These are phyloP conservation scores for Microtus pennsylvanicus DNA, from an alignment of 2,113 vertebrate genomes.

Conservation along the genomic window DNA sequence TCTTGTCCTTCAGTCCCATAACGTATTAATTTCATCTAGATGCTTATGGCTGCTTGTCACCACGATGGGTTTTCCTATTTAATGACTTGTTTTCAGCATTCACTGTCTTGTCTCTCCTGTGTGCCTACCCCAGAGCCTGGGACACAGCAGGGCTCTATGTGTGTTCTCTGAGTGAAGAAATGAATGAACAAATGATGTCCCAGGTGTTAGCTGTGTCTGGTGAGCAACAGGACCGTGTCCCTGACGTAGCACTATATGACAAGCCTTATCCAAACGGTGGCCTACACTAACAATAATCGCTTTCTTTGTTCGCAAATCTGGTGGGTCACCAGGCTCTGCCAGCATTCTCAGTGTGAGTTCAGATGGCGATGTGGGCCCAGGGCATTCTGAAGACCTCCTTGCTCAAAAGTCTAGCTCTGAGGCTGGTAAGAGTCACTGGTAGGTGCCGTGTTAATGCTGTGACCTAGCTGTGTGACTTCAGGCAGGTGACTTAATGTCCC, in stretches of 20 bases:
- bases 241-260: background rate
- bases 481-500: constrained; percentile 7
- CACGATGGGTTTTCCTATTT: background rate
- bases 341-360: background rate
- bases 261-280: background rate
- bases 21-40: background rate
- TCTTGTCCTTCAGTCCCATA: background rate
- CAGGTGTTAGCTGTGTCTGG: background rate
- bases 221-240: background rate
- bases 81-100: background rate
- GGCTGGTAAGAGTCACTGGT: background rate
- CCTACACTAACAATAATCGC: background rate
- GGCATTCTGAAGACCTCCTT: background rate
- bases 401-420: background rate
- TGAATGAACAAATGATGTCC: background rate
- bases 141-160: background rate
- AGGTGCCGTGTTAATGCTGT: background rate
- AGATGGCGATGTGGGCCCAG: background rate
- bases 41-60: background rate
- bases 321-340: background rate
- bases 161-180: background rate
- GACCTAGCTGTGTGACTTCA: background rate
- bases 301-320: background rate
- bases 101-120: background rate
- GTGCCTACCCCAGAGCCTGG: background rate